Evolutionary conservation across 2,113 vertebrate genomes (phyloP).

Genomic region (Chloropsis cyanopogon): DNA sequence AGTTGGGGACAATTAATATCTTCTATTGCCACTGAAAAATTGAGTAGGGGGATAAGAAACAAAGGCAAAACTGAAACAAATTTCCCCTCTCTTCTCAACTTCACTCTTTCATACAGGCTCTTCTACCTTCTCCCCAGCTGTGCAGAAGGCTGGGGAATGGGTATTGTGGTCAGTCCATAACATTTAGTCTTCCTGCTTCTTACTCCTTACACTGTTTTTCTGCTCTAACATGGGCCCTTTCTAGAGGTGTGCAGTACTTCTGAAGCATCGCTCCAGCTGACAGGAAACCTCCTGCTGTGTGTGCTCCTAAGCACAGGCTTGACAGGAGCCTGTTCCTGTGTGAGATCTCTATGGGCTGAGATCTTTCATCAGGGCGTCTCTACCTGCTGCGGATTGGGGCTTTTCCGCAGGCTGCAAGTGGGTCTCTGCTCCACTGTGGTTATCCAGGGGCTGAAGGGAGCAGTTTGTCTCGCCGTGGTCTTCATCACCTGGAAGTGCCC

Average conservation of each 20-base stretch:
- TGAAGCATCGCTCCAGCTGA: not conserved
- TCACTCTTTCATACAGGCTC: not conserved
- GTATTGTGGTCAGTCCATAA: not conserved
- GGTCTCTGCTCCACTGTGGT: not conserved
- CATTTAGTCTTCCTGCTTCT: not conserved
- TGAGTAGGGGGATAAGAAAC: not conserved
- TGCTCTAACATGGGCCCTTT: not conserved
- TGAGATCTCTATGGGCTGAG: not conserved
- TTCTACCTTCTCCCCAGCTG: not conserved
- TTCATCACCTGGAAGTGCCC: not conserved
- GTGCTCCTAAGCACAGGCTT: not conserved
- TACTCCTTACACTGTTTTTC: not conserved
- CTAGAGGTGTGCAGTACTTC: not conserved
- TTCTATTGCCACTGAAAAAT: not conserved
- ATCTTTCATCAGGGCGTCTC: not conserved
- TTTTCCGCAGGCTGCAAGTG: not conserved
- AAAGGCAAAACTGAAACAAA: not conserved
- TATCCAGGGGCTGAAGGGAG: not conserved
- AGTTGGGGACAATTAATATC: not conserved
- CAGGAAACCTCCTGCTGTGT: not conserved
- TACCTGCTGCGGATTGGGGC: fast-evolving
- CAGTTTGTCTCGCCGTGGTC: not conserved
- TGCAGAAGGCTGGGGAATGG: not conserved
- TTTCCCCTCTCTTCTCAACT: not conserved
- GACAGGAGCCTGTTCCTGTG: not conserved